Evolutionary conservation across 1,140 invertebrate species (phyloP).

Genomic region (Panonychus citri): DNA sequence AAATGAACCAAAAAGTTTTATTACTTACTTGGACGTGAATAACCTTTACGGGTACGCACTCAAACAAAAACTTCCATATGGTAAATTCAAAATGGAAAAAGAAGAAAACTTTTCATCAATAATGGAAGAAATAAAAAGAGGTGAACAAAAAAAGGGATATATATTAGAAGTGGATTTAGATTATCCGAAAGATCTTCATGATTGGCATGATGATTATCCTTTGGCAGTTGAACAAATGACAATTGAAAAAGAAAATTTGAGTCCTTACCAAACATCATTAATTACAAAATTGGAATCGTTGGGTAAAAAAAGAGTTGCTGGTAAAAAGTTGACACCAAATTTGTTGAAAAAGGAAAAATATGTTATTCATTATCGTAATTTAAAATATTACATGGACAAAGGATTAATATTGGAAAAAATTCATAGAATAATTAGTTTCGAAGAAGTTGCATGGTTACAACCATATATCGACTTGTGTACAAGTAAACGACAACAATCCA

Average conservation of each 20-base stretch:
- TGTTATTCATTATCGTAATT: conserved; percentile 27
- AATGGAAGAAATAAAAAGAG: neutral
- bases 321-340: conserved; percentile 5
- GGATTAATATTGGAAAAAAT: conserved; percentile 27
- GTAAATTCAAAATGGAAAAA: neutral
- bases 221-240: conserved; percentile 19
- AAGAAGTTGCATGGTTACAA: conserved; percentile 27
- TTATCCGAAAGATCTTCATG: conserved; percentile 16
- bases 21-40: conserved; percentile 16
- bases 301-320: neutral
- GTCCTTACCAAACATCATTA: conserved; percentile 12
- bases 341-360: conserved; percentile 20
- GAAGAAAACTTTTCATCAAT: conserved; percentile 1
- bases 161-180: conserved; percentile 16
- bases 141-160: conserved; percentile 11
- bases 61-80: conserved; percentile 9
- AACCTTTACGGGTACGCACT: conserved; percentile 16
- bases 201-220: conserved; percentile 21
- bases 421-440: conserved; percentile 25
- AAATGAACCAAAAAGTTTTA: conserved; percentile 7
- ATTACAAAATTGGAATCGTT: conserved; percentile 2
- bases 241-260: neutral
- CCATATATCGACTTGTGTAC: conserved; percentile 26
- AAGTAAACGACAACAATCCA: conserved; percentile 13
- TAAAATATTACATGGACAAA: conserved; percentile 25